phyloP scores from a whole-genome alignment of 1,140 invertebrate genomes.

The Luehdorfia chinensis region DNA sequence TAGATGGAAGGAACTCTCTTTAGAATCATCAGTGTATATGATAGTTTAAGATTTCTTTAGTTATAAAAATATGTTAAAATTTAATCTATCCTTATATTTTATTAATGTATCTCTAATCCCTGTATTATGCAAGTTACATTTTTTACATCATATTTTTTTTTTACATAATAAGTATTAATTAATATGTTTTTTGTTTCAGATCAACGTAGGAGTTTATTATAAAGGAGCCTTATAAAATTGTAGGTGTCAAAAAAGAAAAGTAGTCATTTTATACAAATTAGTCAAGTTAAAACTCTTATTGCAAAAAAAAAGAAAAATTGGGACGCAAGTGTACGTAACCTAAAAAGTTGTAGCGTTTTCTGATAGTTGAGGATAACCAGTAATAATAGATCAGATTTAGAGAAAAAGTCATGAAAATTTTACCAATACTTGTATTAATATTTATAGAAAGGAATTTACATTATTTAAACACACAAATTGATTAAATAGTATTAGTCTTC shows the following conservation, averaged over 20 bases:
- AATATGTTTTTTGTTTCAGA: conserved; percentile 60
- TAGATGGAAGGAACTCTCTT: too few relatives aligned
- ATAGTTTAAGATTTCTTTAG: too few relatives aligned
- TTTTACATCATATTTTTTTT: too few relatives aligned
- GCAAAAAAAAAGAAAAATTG: conserved; percentile 31
- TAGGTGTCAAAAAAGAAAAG: conserved; percentile 48
- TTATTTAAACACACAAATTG: conserved; percentile 3
- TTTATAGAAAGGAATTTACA: conserved; percentile 7
- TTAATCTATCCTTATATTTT: too few relatives aligned
- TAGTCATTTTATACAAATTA: conserved; percentile 63
- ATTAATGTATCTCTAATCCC: too few relatives aligned
- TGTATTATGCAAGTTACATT: too few relatives aligned
- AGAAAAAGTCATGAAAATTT: too few relatives aligned
- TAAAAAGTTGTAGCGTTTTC: conserved; percentile 25
- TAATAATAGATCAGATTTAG: conserved; percentile 4
- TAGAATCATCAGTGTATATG: too few relatives aligned
- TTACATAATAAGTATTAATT: too few relatives aligned
- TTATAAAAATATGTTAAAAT: too few relatives aligned
- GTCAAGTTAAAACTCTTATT: conserved; percentile 36
- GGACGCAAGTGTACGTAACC: conserved; percentile 57
- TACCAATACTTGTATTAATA: not conserved
- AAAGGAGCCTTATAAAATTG: conserved; percentile 74
- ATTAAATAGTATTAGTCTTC: not conserved
- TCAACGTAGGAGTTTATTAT: conserved; percentile 74
- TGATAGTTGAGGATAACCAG: conserved; percentile 25